These are phyloP conservation scores for Astropecten irregularis DNA, from an alignment of 53 echinoderm and acorn worm genomes.

Conservation along the genomic window DNA sequence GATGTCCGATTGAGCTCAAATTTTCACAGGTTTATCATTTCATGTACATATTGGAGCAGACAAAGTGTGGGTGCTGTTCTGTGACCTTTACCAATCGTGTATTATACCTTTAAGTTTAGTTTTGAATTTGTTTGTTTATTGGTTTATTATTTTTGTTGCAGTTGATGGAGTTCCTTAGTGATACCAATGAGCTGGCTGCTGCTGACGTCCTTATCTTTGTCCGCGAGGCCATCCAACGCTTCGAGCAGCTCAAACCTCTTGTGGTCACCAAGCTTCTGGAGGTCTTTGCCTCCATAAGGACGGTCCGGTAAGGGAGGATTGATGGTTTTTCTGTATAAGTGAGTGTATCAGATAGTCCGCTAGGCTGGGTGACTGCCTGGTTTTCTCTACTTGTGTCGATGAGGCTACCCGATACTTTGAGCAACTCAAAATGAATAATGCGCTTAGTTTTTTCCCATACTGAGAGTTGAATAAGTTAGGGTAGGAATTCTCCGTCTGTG, in stretches of 20 bases:
- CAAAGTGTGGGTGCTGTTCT: too few species aligned
- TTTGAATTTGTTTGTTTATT: too few species aligned
- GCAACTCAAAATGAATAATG: neutral
- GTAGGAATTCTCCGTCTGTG: too few species aligned
- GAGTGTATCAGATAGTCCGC: neutral
- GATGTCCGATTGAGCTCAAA: too few species aligned
- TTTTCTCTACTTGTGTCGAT: neutral
- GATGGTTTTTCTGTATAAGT: too few species aligned
- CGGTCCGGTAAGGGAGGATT: constrained; percentile 83
- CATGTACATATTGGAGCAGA: too few species aligned
- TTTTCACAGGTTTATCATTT: too few species aligned
- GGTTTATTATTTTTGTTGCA: too few species aligned
- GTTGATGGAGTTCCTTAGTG: constrained; percentile 99
- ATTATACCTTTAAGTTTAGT: too few species aligned
- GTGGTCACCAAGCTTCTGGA: constrained; percentile 89
- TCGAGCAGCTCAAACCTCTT: constrained; percentile 90
- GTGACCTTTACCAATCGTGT: too few species aligned
- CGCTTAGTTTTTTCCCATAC: neutral
- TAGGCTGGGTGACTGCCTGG: neutral
- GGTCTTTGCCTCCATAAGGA: constrained; percentile 92
- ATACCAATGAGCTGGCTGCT: constrained; percentile 96
- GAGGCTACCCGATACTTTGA: neutral
- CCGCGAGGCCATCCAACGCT: constrained; percentile 97
- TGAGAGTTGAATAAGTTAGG: too few species aligned
- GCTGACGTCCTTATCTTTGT: constrained; percentile 98